A percentile compares a stretch with the other conserved stretches of the same genome.
phyloP scores from a whole-genome alignment of 2,888 invertebrate genomes.

The Drosophila anomalata region DNA sequence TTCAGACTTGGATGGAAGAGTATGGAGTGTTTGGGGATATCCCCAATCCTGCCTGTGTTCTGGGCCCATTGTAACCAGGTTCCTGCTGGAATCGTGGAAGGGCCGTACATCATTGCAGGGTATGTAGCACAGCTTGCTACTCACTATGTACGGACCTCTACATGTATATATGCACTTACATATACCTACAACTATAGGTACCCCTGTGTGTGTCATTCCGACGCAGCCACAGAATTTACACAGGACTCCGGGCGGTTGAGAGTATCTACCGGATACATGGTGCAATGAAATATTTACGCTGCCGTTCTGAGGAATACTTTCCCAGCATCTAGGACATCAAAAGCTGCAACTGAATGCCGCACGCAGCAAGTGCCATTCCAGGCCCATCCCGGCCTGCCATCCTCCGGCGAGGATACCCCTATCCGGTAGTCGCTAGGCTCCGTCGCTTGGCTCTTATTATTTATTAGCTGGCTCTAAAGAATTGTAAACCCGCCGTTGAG shows the following conservation, averaged over 20 bases:
- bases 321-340: constrained; percentile 49
- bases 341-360: constrained; percentile 29
- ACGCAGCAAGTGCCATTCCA: constrained; percentile 11
- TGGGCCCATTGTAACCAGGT: neutral
- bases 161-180: neutral
- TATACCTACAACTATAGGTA: constrained; percentile 11
- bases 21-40: too few species aligned
- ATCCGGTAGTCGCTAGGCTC: neutral
- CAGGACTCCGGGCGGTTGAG: constrained; percentile 22
- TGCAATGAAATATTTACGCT: constrained; percentile 74
- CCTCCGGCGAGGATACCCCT: neutral
- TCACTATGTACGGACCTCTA: too few species aligned
- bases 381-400: neutral
- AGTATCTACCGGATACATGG: constrained; percentile 68
- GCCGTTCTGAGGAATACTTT: constrained; percentile 47
- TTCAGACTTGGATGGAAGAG: too few species aligned
- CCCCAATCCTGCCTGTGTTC: too few species aligned
- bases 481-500: neutral
- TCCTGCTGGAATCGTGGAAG: neutral
- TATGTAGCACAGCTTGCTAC: neutral
- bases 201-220: too few species aligned
- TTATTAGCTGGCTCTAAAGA: too few species aligned
- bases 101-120: neutral
- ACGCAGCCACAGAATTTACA: constrained; percentile 23
- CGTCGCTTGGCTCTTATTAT: too few species aligned